Evolutionary conservation across 1,140 invertebrate genomes (phyloP), one percentile per base, ranked within the genome.

Genomic region (Drosophila rufa): DNA sequence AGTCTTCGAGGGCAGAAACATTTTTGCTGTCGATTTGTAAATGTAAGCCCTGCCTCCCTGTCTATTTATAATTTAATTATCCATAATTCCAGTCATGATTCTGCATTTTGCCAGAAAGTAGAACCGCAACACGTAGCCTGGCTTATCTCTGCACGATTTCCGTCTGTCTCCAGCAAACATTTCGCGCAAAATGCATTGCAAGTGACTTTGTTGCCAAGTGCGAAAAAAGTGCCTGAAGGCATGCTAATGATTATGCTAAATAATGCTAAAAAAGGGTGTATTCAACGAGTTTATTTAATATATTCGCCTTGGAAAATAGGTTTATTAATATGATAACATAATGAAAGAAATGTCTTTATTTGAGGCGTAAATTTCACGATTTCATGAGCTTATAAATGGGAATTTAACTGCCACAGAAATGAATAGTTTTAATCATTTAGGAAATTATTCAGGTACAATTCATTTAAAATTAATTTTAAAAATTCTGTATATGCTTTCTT

Each of bases 31-130:
- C 17, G 19, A 46, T 48, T 64, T 51, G 61, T 47, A 12, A 64
- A 56, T 40, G 6, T 38, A 22, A 9, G 27, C 48, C 55, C 65
- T 15, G 12, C 9, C 9, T 1, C 0, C 4, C 48, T 43, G 53
- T 79, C 84, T 84, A 90, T 90, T 84, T 73, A 84, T 89, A 89
- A 90, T 73, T 84, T 51, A n/a, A 64, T 57, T 62, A 75, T 71
- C 84, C 77, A 89, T 84, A 84, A 89, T 89, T 84, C 84, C 62
- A 89, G 84, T 89, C 84, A 89, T 70, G 84, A 60, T 74, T 73
- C 55, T 60, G 46, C 11, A 25, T 74, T 74, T 75, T 81, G 50
- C 51, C 22, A 30, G 64, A 61, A 67, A 51, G 70, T 66, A 86
- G 79, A 84, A 75, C 40, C 71, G 17, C 58, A 61, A 86, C 83